Evolutionary conservation across 2,113 vertebrate species (phyloP), one percentile per base, ranked within the genome.

Genomic region (Dipodomys merriami): DNA sequence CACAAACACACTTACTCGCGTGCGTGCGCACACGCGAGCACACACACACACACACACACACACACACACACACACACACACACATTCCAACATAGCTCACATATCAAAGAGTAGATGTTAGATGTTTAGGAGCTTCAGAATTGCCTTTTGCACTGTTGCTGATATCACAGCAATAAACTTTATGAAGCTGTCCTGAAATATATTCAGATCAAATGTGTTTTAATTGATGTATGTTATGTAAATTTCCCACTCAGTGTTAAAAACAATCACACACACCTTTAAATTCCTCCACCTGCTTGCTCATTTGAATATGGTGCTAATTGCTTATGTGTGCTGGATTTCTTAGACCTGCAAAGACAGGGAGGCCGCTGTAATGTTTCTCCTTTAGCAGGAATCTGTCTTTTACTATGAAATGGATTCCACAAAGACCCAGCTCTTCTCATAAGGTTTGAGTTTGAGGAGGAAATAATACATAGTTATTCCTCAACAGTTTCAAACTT

Each of bases 201-300:
- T 72, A 35, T 91, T 89, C 72, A 27, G 30, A 91, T 91, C 30
- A n/a, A 80, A n/a, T 7, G 49, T 30, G 13, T 91, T 88, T 80
- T 69, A 30, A 1, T 49, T 35, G 25, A 79, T 27, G 16, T 5
- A 60, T 71, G 44, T 5, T 33, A 91, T 8, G 5, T 64, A 90
- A 92, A 72, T 13, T 2, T 83, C 49, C 3, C 7, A 64, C 16
- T 23, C 11, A 49, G n/a, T 46, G 78, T 57, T 82, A 25, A 81
- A 94, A 92, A 91, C 13, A 84, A 86, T 33, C n/a, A 80, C 46
- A 80, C 9, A 73, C 1, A 57, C 15, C 20, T 85, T 94, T 53
- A 69, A 81, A 80, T 64, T n/a, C 33, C 93, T 82, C 69, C 12
- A 83, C 35, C 44, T 90, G 60, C 19, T 76, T 88, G 20, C 23